Base-by-base conservation (phyloP, 2,888 invertebrate genomes). In the Neria commutata region DNA sequence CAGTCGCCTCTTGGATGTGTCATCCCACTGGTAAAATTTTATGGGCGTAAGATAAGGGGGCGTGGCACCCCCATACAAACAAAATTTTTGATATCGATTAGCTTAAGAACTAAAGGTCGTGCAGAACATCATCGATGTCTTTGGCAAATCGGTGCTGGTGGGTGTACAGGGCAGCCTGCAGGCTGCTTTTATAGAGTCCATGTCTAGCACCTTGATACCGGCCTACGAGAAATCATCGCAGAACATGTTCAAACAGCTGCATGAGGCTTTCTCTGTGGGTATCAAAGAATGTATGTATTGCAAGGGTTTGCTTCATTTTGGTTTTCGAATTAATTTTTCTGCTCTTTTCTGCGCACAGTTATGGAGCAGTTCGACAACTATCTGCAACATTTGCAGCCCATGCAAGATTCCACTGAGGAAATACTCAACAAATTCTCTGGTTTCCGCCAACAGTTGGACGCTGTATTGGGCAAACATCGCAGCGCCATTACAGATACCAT, bases 171-270 rank as follows among this genome's bases (percentile, higher is more conserved):
- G 89, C 2, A 87, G 88, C 63, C 86, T 94, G 54, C 90, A 92
- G 68, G 85, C 87, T 16, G 88, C 90, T 14, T 92, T 94, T 78
- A 88, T 89, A 64, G 90, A 92, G 55, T 87, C 91, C 24, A 88
- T 95, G 75, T 85, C 87, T 46, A 88, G 88, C 65, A 86, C 88
- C 64, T 84, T 95, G 47, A 84, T 95, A 72, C 96, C 97, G 2
- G 88, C 90, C 29, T 91, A 95, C 85, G 95, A 97, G 79, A 90
- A 90, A 77, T 88, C 92, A 56, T 92, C 92, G 69, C 89, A 90
- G 72, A 88, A 88, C 75, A 91, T 98, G 86, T 95, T 96, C 78
- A 86, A 88, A 47, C 96, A 98, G 82, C 86, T 98, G 57, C 94
- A 95, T 78, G 91, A 92, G 52, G 88, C 91, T 17, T 98, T 97